phyloP scores from a whole-genome alignment of 1,140 invertebrate genomes.

The Zaprionus africanus region DNA sequence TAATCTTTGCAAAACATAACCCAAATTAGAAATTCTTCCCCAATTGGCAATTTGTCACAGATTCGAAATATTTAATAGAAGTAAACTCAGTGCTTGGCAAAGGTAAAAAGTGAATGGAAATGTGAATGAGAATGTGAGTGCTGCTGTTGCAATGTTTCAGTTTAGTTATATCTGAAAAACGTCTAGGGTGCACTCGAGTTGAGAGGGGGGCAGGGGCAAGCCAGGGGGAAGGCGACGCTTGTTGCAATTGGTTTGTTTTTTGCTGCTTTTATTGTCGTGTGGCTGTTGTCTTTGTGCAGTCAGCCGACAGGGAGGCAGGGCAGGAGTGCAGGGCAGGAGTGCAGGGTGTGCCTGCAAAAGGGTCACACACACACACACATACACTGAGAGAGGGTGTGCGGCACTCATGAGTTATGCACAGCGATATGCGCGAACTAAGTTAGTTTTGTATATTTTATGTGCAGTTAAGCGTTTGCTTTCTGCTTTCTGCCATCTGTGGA shows the following conservation, averaged over 20 bases:
- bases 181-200: neutral
- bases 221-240: slow-evolving; percentile 28
- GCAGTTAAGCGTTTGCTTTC: slow-evolving; percentile 72
- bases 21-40: neutral
- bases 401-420: slow-evolving; percentile 62
- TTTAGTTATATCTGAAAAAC: slow-evolving; percentile 26
- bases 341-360: neutral
- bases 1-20: neutral
- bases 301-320: slow-evolving; percentile 28
- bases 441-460: slow-evolving; percentile 77
- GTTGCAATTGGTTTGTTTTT: slow-evolving; percentile 52
- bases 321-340: neutral
- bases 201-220: slow-evolving; percentile 1
- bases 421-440: slow-evolving; percentile 70
- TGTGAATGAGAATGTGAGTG: neutral
- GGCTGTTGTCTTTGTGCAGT: slow-evolving; percentile 69
- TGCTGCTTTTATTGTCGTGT: slow-evolving; percentile 53
- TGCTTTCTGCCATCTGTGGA: slow-evolving; percentile 33
- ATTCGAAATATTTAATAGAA: neutral
- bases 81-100: neutral
- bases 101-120: neutral
- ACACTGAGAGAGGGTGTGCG: neutral
- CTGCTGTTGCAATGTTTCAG: slow-evolving; percentile 25
- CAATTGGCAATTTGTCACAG: neutral
- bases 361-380: neutral